phyloP scores from a whole-genome alignment of 2,797 vertebrate species.

The Lutjanus argentimaculatus region DNA sequence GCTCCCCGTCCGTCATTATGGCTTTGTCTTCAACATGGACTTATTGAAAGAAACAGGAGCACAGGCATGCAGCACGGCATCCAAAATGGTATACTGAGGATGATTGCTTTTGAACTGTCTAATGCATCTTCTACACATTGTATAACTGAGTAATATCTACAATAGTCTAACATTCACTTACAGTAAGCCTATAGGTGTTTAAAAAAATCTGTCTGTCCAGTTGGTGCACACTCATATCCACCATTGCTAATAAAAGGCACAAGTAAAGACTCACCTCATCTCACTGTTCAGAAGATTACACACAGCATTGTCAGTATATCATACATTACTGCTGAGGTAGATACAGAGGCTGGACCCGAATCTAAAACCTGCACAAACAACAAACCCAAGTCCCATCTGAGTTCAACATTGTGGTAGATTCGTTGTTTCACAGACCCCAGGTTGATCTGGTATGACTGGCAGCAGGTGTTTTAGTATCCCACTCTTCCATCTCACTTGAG shows the following conservation, averaged over 20 bases:
- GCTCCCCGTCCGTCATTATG: slow-evolving; percentile 63
- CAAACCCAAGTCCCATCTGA: slow-evolving; percentile 14
- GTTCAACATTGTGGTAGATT: not conserved
- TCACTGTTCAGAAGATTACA: slow-evolving; percentile 21
- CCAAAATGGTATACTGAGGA: slow-evolving; percentile 39
- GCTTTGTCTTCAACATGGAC: slow-evolving; percentile 69
- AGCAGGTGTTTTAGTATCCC: slow-evolving; percentile 57
- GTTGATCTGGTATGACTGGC: slow-evolving; percentile 43
- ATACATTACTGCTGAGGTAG: not conserved
- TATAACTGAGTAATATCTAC: not conserved
- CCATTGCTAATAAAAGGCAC: not conserved
- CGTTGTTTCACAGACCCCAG: slow-evolving; percentile 35
- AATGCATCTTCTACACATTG: slow-evolving; percentile 18
- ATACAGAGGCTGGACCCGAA: slow-evolving; percentile 9
- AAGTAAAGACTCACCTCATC: slow-evolving; percentile 26
- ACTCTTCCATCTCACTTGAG: slow-evolving; percentile 43
- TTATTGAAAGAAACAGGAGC: slow-evolving; percentile 52
- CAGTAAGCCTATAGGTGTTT: not conserved
- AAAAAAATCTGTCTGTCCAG: not conserved
- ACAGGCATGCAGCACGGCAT: slow-evolving; percentile 29
- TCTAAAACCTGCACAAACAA: slow-evolving; percentile 20
- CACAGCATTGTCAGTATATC: slow-evolving; percentile 6
- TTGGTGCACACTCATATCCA: not conserved
- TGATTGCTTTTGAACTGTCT: slow-evolving; percentile 20
- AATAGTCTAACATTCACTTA: not conserved